Evolutionary conservation across 2,888 invertebrate genomes (phyloP).

Genomic region (Nasonia oneida): DNA sequence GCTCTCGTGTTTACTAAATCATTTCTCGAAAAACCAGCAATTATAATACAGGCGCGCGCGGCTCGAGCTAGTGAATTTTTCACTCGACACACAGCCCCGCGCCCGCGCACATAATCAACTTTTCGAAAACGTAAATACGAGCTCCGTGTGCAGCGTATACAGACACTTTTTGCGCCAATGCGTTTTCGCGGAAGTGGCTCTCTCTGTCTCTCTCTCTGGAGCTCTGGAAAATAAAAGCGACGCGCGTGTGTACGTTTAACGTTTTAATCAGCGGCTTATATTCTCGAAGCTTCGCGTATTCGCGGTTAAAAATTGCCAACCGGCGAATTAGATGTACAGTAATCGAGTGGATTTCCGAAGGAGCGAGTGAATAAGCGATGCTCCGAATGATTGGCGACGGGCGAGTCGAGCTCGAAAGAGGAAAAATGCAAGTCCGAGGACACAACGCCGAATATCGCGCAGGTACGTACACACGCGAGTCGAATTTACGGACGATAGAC

Average conservation of each 20-base stretch:
- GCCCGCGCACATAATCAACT: conserved; percentile 7
- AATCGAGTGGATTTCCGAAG: no score
- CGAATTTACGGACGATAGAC: neutral
- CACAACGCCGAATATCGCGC: neutral
- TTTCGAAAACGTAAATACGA: conserved; percentile 5
- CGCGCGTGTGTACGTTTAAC: conserved; percentile 16
- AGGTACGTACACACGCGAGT: neutral
- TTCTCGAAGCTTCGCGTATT: neutral
- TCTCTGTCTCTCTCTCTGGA: neutral
- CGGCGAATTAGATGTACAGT: neutral
- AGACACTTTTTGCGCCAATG: conserved; percentile 20
- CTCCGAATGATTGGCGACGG: neutral
- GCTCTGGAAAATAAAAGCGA: conserved; percentile 28
- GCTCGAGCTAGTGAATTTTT: neutral
- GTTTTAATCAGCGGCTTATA: conserved; percentile 29
- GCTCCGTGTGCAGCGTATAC: neutral
- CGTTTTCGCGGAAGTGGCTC: conserved; percentile 7
- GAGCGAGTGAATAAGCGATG: neutral
- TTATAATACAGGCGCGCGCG: neutral
- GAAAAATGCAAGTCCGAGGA: neutral
- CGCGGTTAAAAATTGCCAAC: neutral
- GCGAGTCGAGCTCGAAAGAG: neutral
- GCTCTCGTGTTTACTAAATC: conserved; percentile 1
- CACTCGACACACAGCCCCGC: neutral
- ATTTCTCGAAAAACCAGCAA: conserved; percentile 17